Percentiles rank a stretch among this genome's conserved stretches.
These are phyloP conservation scores for Amphipoea oculea DNA, from an alignment of 2,888 invertebrate genomes.

Conservation along the genomic window DNA sequence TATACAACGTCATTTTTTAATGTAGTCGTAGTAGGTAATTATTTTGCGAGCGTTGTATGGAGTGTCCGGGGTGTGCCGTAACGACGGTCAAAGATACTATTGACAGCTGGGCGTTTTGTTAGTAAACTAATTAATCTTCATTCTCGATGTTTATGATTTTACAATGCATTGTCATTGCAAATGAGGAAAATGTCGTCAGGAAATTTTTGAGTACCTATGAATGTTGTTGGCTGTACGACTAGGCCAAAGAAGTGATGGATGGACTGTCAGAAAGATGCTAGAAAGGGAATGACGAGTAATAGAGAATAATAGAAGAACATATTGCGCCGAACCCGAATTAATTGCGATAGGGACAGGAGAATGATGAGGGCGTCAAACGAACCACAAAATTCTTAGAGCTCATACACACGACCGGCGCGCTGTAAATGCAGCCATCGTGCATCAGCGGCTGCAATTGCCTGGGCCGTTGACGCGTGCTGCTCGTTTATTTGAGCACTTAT, in stretches of 20 bases:
- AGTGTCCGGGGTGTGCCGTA: too few species aligned
- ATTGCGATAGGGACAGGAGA: not conserved
- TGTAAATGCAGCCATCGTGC: too few species aligned
- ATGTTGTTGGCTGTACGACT: not conserved
- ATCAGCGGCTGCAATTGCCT: too few species aligned
- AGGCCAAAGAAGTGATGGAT: not conserved
- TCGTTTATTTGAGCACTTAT: not conserved
- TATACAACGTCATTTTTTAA: too few species aligned
- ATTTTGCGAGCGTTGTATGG: too few species aligned
- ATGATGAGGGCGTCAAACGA: not conserved
- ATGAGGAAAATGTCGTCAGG: not conserved
- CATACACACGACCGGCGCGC: too few species aligned
- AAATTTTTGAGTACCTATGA: not conserved
- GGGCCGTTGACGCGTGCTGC: too few species aligned
- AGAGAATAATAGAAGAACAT: not conserved
- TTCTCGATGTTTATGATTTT: not conserved
- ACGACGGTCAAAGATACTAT: not conserved
- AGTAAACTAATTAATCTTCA: not conserved
- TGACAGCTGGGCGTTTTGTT: not conserved
- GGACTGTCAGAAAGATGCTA: not conserved
- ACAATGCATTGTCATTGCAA: slow-evolving; percentile 2
- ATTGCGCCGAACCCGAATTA: not conserved
- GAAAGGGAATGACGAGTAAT: not conserved
- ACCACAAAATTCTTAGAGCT: not conserved
- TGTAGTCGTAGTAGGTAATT: too few species aligned